Conservation (phyloP, 2,113 vertebrate species). For the Toxotes jaculatrix region DNA sequence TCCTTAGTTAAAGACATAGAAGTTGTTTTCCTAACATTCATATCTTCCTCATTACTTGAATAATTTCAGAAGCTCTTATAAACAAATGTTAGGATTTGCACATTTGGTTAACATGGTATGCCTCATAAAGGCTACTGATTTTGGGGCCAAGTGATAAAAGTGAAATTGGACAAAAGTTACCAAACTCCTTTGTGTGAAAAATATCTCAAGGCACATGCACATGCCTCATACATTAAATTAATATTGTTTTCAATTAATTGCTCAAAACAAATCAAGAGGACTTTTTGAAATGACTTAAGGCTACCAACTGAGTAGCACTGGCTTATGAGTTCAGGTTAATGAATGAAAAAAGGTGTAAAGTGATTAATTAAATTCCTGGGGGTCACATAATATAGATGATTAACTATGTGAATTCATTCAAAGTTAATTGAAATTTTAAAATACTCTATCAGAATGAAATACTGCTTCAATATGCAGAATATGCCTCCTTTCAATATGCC, state of each 20-base stretch:
- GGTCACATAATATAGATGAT: slow-evolving; percentile 44
- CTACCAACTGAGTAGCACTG: slow-evolving; percentile 21
- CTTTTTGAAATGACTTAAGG: slow-evolving; percentile 37
- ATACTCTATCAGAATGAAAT: slow-evolving; percentile 23
- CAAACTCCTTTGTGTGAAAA: slow-evolving; percentile 1
- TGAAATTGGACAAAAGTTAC: not conserved
- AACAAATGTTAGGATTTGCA: not conserved
- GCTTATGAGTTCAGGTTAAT: slow-evolving; percentile 37
- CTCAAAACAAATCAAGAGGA: slow-evolving; percentile 30
- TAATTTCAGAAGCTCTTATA: not conserved
- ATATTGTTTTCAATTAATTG: slow-evolving; percentile 49
- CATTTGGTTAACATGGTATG: not conserved
- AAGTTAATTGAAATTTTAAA: slow-evolving; percentile 58
- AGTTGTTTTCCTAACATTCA: not conserved
- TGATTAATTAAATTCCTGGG: slow-evolving; percentile 47
- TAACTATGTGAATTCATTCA: slow-evolving; percentile 43
- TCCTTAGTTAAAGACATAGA: not conserved
- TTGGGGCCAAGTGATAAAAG: not conserved
- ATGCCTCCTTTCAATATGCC: not conserved
- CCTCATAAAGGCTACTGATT: not conserved
- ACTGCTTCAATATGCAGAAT: slow-evolving; percentile 16
- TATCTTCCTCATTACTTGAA: not conserved
- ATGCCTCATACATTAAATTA: slow-evolving; percentile 7
- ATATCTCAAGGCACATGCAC: slow-evolving; percentile 30
- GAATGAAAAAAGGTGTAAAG: slow-evolving; percentile 39